Evolutionary conservation across 2,113 vertebrate genomes (phyloP), one percentile per base, ranked within the genome.

Genomic region (Mustela lutreola): DNA sequence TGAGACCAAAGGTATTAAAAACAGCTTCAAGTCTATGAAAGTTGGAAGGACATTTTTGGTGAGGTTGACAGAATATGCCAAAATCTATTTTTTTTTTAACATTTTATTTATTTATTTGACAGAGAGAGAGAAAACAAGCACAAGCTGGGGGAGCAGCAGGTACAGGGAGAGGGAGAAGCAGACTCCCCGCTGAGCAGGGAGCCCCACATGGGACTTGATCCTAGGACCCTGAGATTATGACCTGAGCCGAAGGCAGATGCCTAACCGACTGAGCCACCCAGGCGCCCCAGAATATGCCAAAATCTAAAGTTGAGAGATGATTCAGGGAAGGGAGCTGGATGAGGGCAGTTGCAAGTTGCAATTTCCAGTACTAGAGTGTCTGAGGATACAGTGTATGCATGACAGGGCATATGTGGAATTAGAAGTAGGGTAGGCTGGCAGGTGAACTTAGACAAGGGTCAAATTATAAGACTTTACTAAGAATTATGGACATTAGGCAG

Each of bases 391-490:
- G 8, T 1, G 11, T 9, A 7, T 26, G 3, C 4, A 3, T 21
- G 7, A 2, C 31, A 9, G 53, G 22, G 3, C 21, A 8, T 11
- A 3, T 11, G 0, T 39, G 26, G 22, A 28, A 71, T 21, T 42
- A 6, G 36, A 28, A 5, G 9, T 22, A 48, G 7, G 10, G 21
- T 0, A 18, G 15, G 9, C 2, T 42, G 33, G 24, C 10, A 58
- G 70, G 36, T 45, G 60, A 24, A 31, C 33, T 67, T 78, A 11
- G 42, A 24, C 2, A 16, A 71, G 12, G 62, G 10, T 1, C 36
- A 58, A 0, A 2, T 26, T 86, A 14, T 39, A 26, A 42, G 24
- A 19, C 33, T 4, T 50, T 22, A 16, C 36, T 80, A 53, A 94
- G 24, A 39, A 48, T 60, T 80, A 36, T 48, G 7, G 28, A 50